Conservation (phyloP, 2,888 invertebrate species). For the Morinoia aosen region DNA sequence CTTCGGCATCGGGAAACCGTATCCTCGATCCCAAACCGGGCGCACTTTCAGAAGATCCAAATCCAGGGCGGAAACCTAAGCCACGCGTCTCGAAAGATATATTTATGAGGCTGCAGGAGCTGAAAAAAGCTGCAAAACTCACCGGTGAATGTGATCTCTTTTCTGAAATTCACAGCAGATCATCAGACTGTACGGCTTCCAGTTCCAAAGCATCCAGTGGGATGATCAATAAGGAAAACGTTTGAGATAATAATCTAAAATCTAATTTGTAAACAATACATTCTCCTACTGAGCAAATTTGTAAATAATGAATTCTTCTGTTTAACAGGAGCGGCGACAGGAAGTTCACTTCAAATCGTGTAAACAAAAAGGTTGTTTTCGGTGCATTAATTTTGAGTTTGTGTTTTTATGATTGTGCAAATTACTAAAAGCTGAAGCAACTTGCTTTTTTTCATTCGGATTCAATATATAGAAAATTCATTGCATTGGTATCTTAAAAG, state of each 20-base stretch:
- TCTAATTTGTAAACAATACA: too few species aligned
- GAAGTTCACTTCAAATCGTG: too few species aligned
- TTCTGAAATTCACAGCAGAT: conserved; percentile 38
- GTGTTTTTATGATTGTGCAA: too few species aligned
- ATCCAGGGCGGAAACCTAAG: not conserved
- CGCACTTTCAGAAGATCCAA: not conserved
- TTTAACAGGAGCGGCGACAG: too few species aligned
- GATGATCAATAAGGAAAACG: not conserved
- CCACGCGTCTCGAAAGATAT: conserved; percentile 35
- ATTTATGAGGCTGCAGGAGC: conserved; percentile 26
- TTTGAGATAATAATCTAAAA: not conserved
- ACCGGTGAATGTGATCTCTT: conserved; percentile 24
- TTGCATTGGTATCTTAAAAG: too few species aligned
- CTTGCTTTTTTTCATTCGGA: too few species aligned
- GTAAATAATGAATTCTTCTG: too few species aligned
- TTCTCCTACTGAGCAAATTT: too few species aligned
- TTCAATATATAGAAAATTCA: too few species aligned
- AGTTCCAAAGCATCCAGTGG: not conserved
- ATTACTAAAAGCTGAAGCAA: too few species aligned
- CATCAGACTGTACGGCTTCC: not conserved
- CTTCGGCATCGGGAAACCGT: not conserved
- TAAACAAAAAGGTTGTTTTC: too few species aligned
- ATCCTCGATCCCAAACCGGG: not conserved
- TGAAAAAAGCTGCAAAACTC: conserved; percentile 38
- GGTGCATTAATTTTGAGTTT: too few species aligned